Evolutionary conservation across 2,797 vertebrate genomes (phyloP).

Genomic region (Kryptolebias ocellatus): DNA sequence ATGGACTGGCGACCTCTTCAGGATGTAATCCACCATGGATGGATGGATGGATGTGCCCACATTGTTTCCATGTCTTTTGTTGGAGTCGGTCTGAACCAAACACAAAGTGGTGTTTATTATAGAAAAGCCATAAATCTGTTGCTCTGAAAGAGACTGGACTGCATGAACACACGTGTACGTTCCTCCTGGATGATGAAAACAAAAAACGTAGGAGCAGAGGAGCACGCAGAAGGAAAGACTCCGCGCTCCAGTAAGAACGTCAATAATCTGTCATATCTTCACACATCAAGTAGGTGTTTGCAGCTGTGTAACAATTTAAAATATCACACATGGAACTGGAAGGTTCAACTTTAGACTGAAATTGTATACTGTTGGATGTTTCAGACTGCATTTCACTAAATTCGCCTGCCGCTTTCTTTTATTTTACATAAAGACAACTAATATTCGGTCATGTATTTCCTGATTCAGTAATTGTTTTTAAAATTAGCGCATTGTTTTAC

Average conservation of each 20-base stretch:
- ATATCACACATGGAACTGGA: background rate
- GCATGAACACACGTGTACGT: too few species aligned
- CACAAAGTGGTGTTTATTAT: background rate
- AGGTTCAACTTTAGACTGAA: background rate
- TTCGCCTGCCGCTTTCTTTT: background rate
- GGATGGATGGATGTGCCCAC: too few species aligned
- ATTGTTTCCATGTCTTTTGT: too few species aligned
- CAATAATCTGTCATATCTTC: background rate
- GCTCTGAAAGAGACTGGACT: background rate
- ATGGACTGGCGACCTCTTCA: background rate
- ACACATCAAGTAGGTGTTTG: background rate
- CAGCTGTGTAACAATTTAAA: background rate
- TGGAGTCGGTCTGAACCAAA: background rate
- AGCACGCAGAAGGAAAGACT: background rate
- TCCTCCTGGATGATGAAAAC: background rate
- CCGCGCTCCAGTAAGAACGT: background rate
- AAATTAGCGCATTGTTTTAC: constrained; percentile 22
- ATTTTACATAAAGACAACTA: background rate
- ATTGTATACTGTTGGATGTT: background rate
- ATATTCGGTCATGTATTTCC: background rate
- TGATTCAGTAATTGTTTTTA: constrained; percentile 9
- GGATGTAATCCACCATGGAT: background rate
- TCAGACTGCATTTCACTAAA: background rate
- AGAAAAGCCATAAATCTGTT: background rate
- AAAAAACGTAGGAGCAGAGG: background rate